Evolutionary conservation across 2,888 invertebrate genomes (phyloP), one percentile per base, ranked within the genome.

Genomic region (Keiferia lycopersicella): DNA sequence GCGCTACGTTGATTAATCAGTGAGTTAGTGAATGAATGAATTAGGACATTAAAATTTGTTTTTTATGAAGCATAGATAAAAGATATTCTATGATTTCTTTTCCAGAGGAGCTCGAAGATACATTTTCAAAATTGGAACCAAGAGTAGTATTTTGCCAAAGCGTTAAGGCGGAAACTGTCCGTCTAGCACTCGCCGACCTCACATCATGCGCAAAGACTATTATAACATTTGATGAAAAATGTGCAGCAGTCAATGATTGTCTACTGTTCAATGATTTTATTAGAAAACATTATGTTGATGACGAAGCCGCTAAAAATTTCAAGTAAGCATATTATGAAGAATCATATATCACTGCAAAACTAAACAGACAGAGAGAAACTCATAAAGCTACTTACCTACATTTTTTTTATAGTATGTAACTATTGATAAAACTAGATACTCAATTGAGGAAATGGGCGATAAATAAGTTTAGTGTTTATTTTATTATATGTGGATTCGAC

Each of bases 81-180:
- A n/a, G n/a, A n/a, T n/a, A n/a, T n/a, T n/a, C 8, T 26, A 12
- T 53, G 8, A 14, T n/a, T 53, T 26, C 22, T 26, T 22, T 77
- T 77, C 6, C 70, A 84, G 85, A 59, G 8, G 85, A 85, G 69
- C 73, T 85, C 0, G 69, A 72, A 62, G 66, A 66, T 2, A 71
- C 73, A 2, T 83, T 83, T 22, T 56, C 66, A n/a, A 67, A 79
- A 2, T 68, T 68, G 12, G 67, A 71, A 64, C 85, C 85, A 3
- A 82, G 79, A 65, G 64, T 84, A 14, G 72, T 85, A 65, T 83
- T 83, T 65, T 82, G 82, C 57, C 80, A 81, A 68, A 76, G 77
- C 64, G 77, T 79, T 20, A 80, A 76, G 53, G 79, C 78, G 1
- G 63, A 75, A 0, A 74, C 75, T 2, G 69, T 83, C 0, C 76